Evolutionary conservation across 2,797 vertebrate genomes (phyloP).

Genomic region (Pygocentrus nattereri): DNA sequence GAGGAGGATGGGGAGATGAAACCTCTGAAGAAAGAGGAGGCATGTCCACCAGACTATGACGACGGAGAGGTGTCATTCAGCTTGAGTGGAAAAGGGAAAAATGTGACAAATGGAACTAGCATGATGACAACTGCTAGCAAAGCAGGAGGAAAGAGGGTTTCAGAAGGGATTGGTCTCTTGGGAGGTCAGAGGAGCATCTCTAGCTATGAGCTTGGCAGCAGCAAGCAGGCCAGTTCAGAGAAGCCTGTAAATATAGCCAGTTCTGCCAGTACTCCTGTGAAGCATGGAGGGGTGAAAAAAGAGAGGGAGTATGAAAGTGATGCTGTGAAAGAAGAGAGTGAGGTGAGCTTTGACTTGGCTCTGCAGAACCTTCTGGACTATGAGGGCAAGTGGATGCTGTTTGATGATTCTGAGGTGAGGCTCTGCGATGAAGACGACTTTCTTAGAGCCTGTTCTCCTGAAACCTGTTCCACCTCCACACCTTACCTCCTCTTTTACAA

Average conservation of each 20-base stretch:
- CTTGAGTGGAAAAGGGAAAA: constrained; percentile 68
- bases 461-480: constrained; percentile 89
- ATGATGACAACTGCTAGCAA: constrained; percentile 72
- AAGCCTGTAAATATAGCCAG: constrained; percentile 69
- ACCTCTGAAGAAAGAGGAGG: constrained; percentile 77
- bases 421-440: constrained; percentile 94
- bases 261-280: constrained; percentile 53
- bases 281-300: constrained; percentile 63
- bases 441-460: constrained; percentile 88
- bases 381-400: constrained; percentile 96
- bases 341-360: constrained; percentile 58
- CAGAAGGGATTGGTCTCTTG: constrained; percentile 88
- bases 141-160: constrained; percentile 84
- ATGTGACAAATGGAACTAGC: not conserved
- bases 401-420: constrained; percentile 96
- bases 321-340: constrained; percentile 18
- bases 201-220: constrained; percentile 81
- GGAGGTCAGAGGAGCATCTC: constrained; percentile 92
- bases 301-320: constrained; percentile 46
- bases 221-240: constrained; percentile 80
- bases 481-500: constrained; percentile 98
- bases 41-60: constrained; percentile 73
- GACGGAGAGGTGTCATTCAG: constrained; percentile 87
- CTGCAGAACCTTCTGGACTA: constrained; percentile 83
- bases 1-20: constrained; percentile 66